Evolutionary conservation across 2,888 invertebrate genomes (phyloP), one percentile per base, ranked within the genome.

Genomic region (Ganaspis brasiliensis): DNA sequence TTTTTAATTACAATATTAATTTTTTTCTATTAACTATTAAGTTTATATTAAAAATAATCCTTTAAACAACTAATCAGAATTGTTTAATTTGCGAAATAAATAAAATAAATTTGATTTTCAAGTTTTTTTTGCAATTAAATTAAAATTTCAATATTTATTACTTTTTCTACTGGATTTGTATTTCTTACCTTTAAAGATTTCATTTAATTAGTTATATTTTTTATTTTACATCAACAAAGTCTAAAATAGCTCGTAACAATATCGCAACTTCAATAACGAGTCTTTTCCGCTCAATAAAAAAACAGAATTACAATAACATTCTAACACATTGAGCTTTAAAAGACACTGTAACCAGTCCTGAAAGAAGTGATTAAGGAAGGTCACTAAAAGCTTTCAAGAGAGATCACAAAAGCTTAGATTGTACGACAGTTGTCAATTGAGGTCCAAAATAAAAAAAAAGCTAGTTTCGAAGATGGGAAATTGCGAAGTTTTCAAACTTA

Each of bases 361-460:
- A 67, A 67, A 67, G 67, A 67, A 67, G 67, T 67, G 67, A 67
- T 67, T 67, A 67, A 67, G 67, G 67, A 45, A 67, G 67, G 45
- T 40, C 67, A 45, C 67, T 67, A 40, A 67, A 67, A 67, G 67
- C 67, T 67, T 67, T 67, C 24, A 67, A 14, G 24, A 10, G 45
- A 26, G 45, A 67, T 45, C 67, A 24, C 40, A 24, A 67, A 67
- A 67, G 67, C 45, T 45, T 67, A 37, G 24, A 67, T 21, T 63
- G 8, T 45, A 67, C 24, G n/a, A 67, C n/a, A 67, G 45, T n/a
- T 37, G 21, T 67, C 45, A 67, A 45, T 67, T 67, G 45, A 21
- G n/a, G n/a, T n/a, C 9, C 37, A 6, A 63, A 61, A 61, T 35
- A 61, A 37, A 61, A 61, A 31, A 19, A 14, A 24, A 63, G 31